These are phyloP conservation scores for Sebastes hubbsi DNA, from an alignment of 2,797 vertebrate genomes.

Conservation along the genomic window DNA sequence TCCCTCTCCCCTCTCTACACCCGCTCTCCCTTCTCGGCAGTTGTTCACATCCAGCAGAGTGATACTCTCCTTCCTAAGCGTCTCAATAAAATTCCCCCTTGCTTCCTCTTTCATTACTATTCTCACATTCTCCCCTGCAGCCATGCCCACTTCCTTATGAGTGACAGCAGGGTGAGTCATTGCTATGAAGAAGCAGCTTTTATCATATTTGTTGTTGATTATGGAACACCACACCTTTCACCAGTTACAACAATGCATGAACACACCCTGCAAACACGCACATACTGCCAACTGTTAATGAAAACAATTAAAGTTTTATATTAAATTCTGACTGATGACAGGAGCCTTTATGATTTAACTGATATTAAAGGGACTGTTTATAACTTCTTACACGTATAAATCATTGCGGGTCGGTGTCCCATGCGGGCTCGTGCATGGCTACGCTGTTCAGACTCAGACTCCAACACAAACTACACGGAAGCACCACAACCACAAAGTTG, in stretches of 20 bases:
- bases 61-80: constrained; percentile 25
- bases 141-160: constrained; percentile 37
- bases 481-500: no score
- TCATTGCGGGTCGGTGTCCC: rapidly evolving
- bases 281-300: not conserved
- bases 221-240: not conserved
- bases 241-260: not conserved
- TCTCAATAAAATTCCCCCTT: constrained; percentile 13
- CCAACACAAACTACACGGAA: no score
- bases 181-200: not conserved
- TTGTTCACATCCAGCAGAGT: constrained; percentile 17
- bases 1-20: not conserved
- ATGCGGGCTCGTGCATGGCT: rapidly evolving
- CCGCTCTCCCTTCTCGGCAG: not conserved
- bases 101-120: constrained; percentile 30
- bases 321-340: no score
- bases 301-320: no score
- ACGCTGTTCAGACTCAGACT: no score
- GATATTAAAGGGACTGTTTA: not conserved
- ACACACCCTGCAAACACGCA: not conserved
- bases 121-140: constrained; percentile 44
- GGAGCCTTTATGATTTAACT: no score
- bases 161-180: constrained; percentile 25
- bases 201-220: not conserved
- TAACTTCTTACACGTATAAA: no score